A percentile compares a stretch with the other conserved stretches of the same genome.
phyloP scores from a whole-genome alignment of 53 echinoderm and acorn worm genomes.

The Zoroaster sp. region DNA sequence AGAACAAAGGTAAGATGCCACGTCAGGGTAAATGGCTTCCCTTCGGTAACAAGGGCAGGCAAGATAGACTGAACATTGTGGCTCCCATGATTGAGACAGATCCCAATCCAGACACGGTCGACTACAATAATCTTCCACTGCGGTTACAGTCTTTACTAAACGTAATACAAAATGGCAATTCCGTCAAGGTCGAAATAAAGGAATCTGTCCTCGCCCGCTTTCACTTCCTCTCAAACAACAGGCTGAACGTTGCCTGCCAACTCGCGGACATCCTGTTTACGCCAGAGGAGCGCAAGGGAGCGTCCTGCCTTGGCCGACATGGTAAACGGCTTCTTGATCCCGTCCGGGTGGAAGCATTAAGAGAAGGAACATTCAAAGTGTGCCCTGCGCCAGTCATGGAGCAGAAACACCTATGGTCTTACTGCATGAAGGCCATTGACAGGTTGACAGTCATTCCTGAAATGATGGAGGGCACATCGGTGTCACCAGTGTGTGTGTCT shows the following conservation, averaged over 20 bases:
- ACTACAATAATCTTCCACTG: conserved; percentile 14
- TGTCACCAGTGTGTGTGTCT: not conserved
- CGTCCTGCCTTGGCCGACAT: conserved; percentile 8
- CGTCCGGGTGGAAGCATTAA: conserved; percentile 8
- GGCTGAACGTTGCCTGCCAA: conserved; percentile 25
- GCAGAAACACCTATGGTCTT: conserved; percentile 34
- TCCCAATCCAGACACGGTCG: not conserved
- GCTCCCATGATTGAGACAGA: not conserved
- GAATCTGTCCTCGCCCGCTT: not conserved
- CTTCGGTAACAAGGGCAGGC: not conserved
- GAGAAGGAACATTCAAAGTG: conserved; percentile 24
- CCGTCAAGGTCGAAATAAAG: conserved; percentile 28
- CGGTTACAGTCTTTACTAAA: not conserved
- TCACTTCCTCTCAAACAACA: conserved; percentile 11
- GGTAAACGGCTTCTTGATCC: conserved; percentile 26
- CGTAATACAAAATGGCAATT: conserved; percentile 1
- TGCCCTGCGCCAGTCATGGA: conserved; percentile 17
- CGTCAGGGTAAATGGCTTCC: conserved; percentile 47
- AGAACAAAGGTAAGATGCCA: conserved; percentile 43
- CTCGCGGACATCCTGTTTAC: conserved; percentile 29
- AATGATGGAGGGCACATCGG: not conserved
- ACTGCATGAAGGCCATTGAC: conserved; percentile 38
- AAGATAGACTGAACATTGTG: not conserved
- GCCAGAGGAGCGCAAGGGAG: not conserved
- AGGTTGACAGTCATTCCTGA: conserved; percentile 26